Percentiles rank a stretch among this genome's conserved stretches.
Conservation (phyloP, 2,888 invertebrate species). For the Plebejus melissa region DNA sequence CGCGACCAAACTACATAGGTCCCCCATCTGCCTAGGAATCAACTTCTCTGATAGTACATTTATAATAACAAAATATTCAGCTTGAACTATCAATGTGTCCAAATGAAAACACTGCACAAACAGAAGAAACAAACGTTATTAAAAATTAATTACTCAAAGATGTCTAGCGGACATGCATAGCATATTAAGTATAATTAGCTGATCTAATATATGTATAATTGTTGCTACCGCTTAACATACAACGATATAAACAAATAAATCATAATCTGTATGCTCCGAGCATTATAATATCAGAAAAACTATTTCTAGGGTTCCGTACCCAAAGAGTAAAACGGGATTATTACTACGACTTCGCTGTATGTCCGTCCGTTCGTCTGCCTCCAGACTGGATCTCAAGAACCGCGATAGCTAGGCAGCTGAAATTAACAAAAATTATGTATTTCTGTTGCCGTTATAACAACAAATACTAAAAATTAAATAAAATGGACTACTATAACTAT, state of each 20-base stretch:
- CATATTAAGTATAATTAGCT: constrained; percentile 1
- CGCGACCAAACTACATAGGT: too few relatives aligned
- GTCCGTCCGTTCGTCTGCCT: too few relatives aligned
- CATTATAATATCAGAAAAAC: neutral
- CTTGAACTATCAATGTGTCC: neutral
- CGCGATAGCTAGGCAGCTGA: too few relatives aligned
- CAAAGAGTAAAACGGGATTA: too few relatives aligned
- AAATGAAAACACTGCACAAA: neutral
- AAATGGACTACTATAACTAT: too few relatives aligned
- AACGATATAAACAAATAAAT: neutral
- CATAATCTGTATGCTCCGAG: neutral
- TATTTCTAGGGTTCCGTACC: too few relatives aligned
- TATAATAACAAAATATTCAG: neutral
- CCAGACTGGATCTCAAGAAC: too few relatives aligned
- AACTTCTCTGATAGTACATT: neutral
- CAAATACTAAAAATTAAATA: too few relatives aligned
- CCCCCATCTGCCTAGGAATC: neutral
- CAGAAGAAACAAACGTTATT: neutral
- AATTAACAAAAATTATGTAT: too few relatives aligned
- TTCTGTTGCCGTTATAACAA: too few relatives aligned
- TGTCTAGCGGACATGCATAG: neutral
- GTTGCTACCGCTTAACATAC: neutral
- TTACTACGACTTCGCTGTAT: too few relatives aligned
- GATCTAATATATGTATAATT: neutral
- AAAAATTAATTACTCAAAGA: neutral